These are phyloP conservation scores for Leptarthrus brevirostris DNA, from an alignment of 2,888 invertebrate genomes.

Conservation along the genomic window DNA sequence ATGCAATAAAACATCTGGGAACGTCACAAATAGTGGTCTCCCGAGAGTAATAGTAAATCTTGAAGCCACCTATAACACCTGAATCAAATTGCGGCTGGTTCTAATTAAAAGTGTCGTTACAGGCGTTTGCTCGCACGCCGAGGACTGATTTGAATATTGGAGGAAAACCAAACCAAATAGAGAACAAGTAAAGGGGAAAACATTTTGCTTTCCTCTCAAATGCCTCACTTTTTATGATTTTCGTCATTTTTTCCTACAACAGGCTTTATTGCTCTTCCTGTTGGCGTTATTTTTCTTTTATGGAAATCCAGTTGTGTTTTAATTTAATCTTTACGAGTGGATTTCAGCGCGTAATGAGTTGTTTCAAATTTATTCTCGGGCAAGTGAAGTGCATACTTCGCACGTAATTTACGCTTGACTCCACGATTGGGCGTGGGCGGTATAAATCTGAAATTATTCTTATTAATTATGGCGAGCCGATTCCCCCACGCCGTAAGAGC, in stretches of 20 bases:
- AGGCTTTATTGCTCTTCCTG: slow-evolving; percentile 11
- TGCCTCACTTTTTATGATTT: slow-evolving; percentile 5
- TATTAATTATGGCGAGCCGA: not conserved
- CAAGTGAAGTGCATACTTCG: slow-evolving; percentile 19
- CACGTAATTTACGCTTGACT: slow-evolving; percentile 34
- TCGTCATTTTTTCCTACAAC: slow-evolving; percentile 14
- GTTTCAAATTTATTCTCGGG: slow-evolving; percentile 37
- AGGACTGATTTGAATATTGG: slow-evolving; percentile 18
- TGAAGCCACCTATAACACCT: not conserved
- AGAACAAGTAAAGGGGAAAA: not conserved
- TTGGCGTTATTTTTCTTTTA: slow-evolving; percentile 14
- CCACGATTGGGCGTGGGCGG: not conserved
- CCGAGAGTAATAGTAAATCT: slow-evolving; percentile 2
- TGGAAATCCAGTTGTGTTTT: slow-evolving; percentile 43
- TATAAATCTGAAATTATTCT: slow-evolving; percentile 1
- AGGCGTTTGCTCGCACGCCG: slow-evolving; percentile 22
- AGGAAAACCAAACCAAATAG: not conserved
- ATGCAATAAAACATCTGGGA: slow-evolving; percentile 2
- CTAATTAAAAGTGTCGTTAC: slow-evolving; percentile 38
- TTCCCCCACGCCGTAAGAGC: not conserved
- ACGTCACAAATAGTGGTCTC: not conserved
- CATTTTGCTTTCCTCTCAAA: not conserved
- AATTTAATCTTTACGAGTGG: slow-evolving; percentile 41
- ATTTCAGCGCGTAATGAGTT: slow-evolving; percentile 45
- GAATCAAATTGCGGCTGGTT: slow-evolving; percentile 4